Conservation (phyloP, 2,888 invertebrate genomes). For the Athrips mouffetella region DNA sequence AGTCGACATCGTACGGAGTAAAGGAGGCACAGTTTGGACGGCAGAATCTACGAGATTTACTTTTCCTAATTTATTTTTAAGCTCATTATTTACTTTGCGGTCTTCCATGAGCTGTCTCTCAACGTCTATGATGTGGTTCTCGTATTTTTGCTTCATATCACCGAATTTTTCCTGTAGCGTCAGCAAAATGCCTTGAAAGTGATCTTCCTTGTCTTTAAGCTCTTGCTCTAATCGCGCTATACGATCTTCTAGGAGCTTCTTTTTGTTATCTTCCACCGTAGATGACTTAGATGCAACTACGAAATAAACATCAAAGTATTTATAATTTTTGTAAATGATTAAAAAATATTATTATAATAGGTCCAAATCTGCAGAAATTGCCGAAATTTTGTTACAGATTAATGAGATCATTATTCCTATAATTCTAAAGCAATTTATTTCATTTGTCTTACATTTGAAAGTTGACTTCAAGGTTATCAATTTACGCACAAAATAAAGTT, state of each 20-base stretch:
- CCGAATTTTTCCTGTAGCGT: constrained; percentile 87
- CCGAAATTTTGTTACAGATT: no score
- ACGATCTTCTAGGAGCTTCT: constrained; percentile 83
- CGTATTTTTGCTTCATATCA: constrained; percentile 87
- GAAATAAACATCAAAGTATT: neutral
- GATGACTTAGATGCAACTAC: constrained; percentile 80
- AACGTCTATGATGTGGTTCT: constrained; percentile 85
- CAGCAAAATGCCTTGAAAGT: constrained; percentile 83
- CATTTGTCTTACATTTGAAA: no score
- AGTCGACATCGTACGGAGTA: constrained; percentile 43
- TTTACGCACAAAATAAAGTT: no score
- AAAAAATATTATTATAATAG: constrained; percentile 4
- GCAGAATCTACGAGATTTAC: constrained; percentile 50
- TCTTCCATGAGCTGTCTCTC: constrained; percentile 80
- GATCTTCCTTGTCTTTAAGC: constrained; percentile 82
- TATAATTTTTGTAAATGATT: neutral
- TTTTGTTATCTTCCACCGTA: constrained; percentile 74
- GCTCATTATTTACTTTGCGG: constrained; percentile 64
- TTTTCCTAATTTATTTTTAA: constrained; percentile 75
- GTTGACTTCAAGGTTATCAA: no score
- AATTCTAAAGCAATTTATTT: no score
- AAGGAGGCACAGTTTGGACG: constrained; percentile 68
- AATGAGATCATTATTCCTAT: no score
- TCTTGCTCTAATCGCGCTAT: constrained; percentile 84
- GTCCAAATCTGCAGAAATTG: no score